Conservation (phyloP, 2,888 invertebrate species). For the Andrena flavipes region DNA sequence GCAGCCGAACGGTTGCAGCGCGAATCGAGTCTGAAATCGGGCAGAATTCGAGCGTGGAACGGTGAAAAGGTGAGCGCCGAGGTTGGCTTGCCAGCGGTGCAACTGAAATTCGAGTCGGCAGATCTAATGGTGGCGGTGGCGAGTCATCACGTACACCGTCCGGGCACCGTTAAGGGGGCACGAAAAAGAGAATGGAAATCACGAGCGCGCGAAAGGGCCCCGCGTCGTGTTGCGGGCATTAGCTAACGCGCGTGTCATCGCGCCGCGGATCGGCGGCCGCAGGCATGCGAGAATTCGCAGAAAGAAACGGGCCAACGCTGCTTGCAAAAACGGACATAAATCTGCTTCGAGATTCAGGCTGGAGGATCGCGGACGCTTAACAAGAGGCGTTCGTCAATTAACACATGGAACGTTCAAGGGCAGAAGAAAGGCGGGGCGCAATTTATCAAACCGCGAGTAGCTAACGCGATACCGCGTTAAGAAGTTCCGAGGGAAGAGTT, state of each 20-base stretch:
- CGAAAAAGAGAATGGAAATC: constrained; percentile 58
- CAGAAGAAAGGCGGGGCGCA: not conserved
- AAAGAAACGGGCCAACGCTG: constrained; percentile 40
- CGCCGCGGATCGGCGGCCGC: constrained; percentile 56
- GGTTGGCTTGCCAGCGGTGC: constrained; percentile 68
- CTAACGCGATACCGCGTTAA: constrained; percentile 45
- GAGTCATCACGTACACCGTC: constrained; percentile 80
- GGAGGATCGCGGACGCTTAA: not conserved
- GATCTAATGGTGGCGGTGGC: constrained; percentile 81
- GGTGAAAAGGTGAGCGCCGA: constrained; percentile 1
- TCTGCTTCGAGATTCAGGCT: not conserved
- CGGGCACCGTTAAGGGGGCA: constrained; percentile 47
- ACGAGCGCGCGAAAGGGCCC: constrained; percentile 57
- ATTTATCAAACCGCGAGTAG: constrained; percentile 48
- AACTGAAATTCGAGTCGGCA: constrained; percentile 82
- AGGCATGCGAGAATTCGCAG: constrained; percentile 45
- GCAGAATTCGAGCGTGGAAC: constrained; percentile 28
- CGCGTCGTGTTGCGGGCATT: constrained; percentile 73
- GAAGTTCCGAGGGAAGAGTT: constrained; percentile 15
- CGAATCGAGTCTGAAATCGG: not conserved
- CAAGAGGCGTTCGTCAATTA: constrained; percentile 21
- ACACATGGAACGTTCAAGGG: constrained; percentile 12
- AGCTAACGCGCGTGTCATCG: constrained; percentile 80
- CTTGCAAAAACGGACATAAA: constrained; percentile 2
- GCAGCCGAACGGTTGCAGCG: not conserved